These are phyloP conservation scores for Nerophis lumbriciformis DNA, from an alignment of 2,113 vertebrate genomes.

Conservation along the genomic window DNA sequence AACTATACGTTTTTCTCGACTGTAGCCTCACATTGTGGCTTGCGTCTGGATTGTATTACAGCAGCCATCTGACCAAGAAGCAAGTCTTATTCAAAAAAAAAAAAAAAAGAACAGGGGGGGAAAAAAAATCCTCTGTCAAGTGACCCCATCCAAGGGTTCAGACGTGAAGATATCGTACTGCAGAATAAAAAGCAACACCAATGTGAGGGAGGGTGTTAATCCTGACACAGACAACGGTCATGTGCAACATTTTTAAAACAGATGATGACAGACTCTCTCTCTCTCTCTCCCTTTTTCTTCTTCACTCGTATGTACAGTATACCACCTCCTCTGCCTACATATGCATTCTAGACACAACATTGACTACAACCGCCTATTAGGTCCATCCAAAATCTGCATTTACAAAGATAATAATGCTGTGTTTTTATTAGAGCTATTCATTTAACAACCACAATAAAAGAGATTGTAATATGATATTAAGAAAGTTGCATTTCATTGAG, in stretches of 20 bases:
- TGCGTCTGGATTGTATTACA: slow-evolving; percentile 66
- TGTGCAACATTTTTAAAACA: slow-evolving; percentile 52
- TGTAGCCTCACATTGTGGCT: slow-evolving; percentile 62
- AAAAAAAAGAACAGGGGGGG: slow-evolving; percentile 33
- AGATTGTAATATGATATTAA: too few species aligned
- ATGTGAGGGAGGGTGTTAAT: slow-evolving; percentile 49
- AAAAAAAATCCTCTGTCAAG: slow-evolving; percentile 59
- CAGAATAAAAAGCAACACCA: slow-evolving; percentile 52
- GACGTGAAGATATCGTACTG: slow-evolving; percentile 54
- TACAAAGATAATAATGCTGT: too few species aligned
- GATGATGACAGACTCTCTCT: slow-evolving; percentile 37
- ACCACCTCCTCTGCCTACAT: slow-evolving; percentile 3
- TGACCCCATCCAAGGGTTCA: slow-evolving; percentile 63
- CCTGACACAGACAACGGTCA: slow-evolving; percentile 30
- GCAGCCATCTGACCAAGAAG: slow-evolving; percentile 62
- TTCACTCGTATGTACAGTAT: not conserved
- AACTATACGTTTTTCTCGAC: slow-evolving; percentile 23
- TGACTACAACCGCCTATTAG: too few species aligned
- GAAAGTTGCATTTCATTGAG: too few species aligned
- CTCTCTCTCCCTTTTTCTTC: not conserved
- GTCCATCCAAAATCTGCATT: too few species aligned
- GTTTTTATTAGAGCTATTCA: too few species aligned
- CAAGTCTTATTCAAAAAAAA: slow-evolving; percentile 34
- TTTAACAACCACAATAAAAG: too few species aligned
- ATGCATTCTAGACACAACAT: not conserved